Conservation (phyloP, 1,140 invertebrate genomes). For the Ctenoplectra terminalis region DNA sequence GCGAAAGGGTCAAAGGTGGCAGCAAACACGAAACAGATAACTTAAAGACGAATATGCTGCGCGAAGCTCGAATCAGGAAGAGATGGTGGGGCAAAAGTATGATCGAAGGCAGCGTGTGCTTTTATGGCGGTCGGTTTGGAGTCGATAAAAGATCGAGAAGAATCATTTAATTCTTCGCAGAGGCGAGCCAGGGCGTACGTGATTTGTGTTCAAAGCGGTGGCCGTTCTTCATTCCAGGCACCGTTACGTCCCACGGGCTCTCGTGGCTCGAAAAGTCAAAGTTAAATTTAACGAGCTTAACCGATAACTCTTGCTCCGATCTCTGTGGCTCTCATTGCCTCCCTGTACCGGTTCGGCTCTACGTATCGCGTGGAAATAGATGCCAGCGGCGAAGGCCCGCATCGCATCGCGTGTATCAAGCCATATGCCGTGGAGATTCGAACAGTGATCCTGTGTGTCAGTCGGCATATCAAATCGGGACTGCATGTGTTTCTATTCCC, state of each 20-base stretch:
- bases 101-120: slow-evolving; percentile 30
- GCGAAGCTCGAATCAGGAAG: background rate
- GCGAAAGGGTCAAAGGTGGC: too few species aligned
- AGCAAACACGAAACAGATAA: background rate
- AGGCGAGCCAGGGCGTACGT: slow-evolving; percentile 59
- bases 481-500: slow-evolving; percentile 60
- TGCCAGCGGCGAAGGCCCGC: slow-evolving; percentile 42
- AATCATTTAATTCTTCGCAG: slow-evolving; percentile 63
- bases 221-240: slow-evolving; percentile 68
- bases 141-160: slow-evolving; percentile 61
- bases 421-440: slow-evolving; percentile 69
- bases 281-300: slow-evolving; percentile 70
- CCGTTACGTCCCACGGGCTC: slow-evolving; percentile 66
- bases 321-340: slow-evolving; percentile 34
- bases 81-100: slow-evolving; percentile 1
- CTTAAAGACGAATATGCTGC: background rate
- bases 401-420: slow-evolving; percentile 54
- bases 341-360: slow-evolving; percentile 17
- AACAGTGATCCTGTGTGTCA: slow-evolving; percentile 68
- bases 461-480: slow-evolving; percentile 69
- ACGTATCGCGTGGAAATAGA: slow-evolving; percentile 47
- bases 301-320: slow-evolving; percentile 66
- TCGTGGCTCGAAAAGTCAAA: slow-evolving; percentile 64
- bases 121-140: slow-evolving; percentile 21
- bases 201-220: slow-evolving; percentile 64